phyloP scores from a whole-genome alignment of 2,797 vertebrate genomes.

The Urocyon cinereoargenteus region DNA sequence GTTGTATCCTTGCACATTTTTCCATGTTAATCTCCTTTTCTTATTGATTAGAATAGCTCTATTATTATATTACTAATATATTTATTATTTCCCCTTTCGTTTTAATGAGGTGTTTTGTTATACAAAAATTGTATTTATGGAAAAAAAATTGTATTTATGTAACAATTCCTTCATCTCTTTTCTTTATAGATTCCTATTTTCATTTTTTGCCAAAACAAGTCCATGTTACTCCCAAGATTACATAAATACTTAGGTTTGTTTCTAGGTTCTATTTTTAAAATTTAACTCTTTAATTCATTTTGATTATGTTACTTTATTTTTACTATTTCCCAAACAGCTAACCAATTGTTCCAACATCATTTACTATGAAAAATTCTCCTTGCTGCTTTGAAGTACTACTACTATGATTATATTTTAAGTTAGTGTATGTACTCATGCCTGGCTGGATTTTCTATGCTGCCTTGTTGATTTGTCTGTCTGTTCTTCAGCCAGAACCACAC shows the following conservation, averaged over 20 bases:
- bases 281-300: constrained; percentile 1
- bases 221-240: background rate
- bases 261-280: background rate
- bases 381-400: background rate
- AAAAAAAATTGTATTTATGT: constrained; percentile 22
- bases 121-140: background rate
- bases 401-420: background rate
- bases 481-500: background rate
- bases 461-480: background rate
- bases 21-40: background rate
- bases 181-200: background rate
- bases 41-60: background rate
- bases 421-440: background rate
- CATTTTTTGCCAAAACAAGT: background rate
- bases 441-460: background rate
- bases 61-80: background rate
- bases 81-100: constrained; percentile 1
- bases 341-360: background rate
- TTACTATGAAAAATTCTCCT: background rate
- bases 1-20: background rate
- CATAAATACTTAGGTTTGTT: background rate
- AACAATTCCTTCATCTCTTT: background rate
- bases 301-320: background rate
- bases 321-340: background rate
- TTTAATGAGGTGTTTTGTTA: background rate